Percentiles rank a stretch among this genome's conserved stretches.
These are phyloP conservation scores for Monochamus saltuarius DNA, from an alignment of 1,140 invertebrate species.

Conservation along the genomic window DNA sequence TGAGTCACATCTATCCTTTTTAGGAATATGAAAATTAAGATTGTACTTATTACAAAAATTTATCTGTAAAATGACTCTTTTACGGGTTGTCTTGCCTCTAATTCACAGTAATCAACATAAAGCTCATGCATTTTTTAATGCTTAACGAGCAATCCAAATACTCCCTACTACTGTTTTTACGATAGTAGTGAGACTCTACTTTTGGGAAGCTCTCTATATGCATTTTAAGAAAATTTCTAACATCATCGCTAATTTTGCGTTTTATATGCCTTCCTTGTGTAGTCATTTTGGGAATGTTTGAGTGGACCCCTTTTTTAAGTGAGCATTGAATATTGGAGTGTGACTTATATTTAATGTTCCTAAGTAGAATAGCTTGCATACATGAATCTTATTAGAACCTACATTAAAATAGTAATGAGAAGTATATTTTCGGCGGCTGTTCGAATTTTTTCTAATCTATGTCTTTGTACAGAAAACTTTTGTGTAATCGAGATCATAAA, in stretches of 20 bases:
- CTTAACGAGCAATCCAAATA: not conserved
- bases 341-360: conserved; percentile 15
- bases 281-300: conserved; percentile 6
- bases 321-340: conserved; percentile 14
- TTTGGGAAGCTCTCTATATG: conserved; percentile 14
- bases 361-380: conserved; percentile 46
- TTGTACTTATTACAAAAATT: no score
- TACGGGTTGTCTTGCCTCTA: not conserved
- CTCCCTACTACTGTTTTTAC: conserved; percentile 3
- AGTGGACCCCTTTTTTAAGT: conserved; percentile 13
- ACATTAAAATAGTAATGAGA: conserved; percentile 16
- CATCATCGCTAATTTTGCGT: conserved; percentile 17
- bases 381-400: conserved; percentile 5
- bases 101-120: not conserved
- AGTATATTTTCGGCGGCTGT: not conserved
- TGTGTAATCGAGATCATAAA: conserved; percentile 1
- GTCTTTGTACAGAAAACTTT: not conserved
- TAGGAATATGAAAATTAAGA: conserved; percentile 26
- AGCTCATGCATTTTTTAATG: conserved; percentile 1
- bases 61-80: conserved; percentile 12
- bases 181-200: conserved; percentile 16
- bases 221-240: conserved; percentile 16
- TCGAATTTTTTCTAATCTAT: conserved; percentile 2
- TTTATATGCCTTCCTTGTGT: conserved; percentile 11
- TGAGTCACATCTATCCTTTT: conserved; percentile 31